Conservation (phyloP, 2,113 vertebrate species). For the Tetraodon nigroviridis region DNA sequence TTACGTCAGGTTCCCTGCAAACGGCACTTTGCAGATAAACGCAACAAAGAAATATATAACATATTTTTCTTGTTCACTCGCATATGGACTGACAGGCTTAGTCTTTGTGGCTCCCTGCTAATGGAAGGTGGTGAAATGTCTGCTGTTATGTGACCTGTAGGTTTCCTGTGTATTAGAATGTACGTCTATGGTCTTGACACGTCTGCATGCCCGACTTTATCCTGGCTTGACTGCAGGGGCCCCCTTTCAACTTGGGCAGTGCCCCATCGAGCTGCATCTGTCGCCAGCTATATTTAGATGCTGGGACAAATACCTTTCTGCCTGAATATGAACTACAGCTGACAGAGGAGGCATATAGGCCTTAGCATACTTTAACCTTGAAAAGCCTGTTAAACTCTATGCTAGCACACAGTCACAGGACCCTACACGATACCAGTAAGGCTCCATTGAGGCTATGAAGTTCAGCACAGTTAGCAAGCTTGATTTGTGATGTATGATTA, state of each 20-base stretch:
- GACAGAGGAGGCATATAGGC: constrained; percentile 46
- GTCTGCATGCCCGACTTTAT: constrained; percentile 35
- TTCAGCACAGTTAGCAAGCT: constrained; percentile 40
- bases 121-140: constrained; percentile 20
- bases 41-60: background rate
- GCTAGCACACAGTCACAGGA: constrained; percentile 33
- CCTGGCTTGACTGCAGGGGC: constrained; percentile 33
- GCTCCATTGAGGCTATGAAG: constrained; percentile 35
- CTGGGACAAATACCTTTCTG: constrained; percentile 60
- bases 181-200: constrained; percentile 47
- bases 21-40: background rate
- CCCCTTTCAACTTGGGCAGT: constrained; percentile 49
- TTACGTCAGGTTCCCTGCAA: background rate
- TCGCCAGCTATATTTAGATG: constrained; percentile 73
- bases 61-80: background rate
- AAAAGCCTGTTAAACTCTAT: constrained; percentile 37
- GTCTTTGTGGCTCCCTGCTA: constrained; percentile 20
- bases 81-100: background rate
- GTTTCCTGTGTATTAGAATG: constrained; percentile 33
- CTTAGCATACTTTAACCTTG: constrained; percentile 53
- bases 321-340: constrained; percentile 61
- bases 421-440: constrained; percentile 25
- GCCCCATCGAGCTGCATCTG: constrained; percentile 69
- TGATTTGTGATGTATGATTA: constrained; percentile 36
- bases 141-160: constrained; percentile 36